A percentile compares a stretch with the other conserved stretches of the same genome.
Evolutionary conservation across 2,113 vertebrate species (phyloP).

Genomic region (Myodes glareolus): DNA sequence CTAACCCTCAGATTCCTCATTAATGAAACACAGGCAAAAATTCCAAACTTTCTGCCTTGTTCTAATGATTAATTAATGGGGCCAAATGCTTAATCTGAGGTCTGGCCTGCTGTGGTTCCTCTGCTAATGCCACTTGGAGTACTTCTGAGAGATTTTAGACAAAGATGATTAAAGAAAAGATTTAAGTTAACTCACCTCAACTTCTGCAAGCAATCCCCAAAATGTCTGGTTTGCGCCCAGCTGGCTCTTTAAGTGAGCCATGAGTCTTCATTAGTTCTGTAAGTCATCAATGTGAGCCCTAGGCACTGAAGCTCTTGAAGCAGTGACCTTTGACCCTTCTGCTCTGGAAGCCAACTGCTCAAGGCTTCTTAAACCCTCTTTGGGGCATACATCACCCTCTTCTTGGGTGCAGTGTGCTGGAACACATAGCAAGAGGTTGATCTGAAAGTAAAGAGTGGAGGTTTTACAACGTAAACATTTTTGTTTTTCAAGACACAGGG

Average conservation of each 20-base stretch:
- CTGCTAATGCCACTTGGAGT: neutral
- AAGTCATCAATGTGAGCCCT: neutral
- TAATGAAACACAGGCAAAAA: neutral
- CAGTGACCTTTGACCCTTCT: neutral
- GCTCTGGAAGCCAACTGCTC: fast-evolving
- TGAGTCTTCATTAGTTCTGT: neutral
- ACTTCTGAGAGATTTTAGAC: neutral
- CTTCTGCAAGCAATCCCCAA: fast-evolving
- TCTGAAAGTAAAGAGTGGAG: neutral
- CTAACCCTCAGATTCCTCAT: neutral
- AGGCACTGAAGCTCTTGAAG: fast-evolving
- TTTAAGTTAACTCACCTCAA: neutral
- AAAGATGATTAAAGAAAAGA: neutral
- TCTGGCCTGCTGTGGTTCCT: neutral
- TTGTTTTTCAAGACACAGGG: fast-evolving
- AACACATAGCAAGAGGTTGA: fast-evolving
- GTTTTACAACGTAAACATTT: neutral
- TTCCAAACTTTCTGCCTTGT: neutral
- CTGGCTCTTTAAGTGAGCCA: too few relatives aligned
- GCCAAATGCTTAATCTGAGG: neutral
- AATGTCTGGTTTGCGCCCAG: neutral
- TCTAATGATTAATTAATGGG: neutral
- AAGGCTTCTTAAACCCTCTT: fast-evolving
- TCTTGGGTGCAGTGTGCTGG: too few relatives aligned
- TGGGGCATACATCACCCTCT: fast-evolving